phyloP scores from a whole-genome alignment of 1,140 invertebrate species.

The Trachelipus rathkii region DNA sequence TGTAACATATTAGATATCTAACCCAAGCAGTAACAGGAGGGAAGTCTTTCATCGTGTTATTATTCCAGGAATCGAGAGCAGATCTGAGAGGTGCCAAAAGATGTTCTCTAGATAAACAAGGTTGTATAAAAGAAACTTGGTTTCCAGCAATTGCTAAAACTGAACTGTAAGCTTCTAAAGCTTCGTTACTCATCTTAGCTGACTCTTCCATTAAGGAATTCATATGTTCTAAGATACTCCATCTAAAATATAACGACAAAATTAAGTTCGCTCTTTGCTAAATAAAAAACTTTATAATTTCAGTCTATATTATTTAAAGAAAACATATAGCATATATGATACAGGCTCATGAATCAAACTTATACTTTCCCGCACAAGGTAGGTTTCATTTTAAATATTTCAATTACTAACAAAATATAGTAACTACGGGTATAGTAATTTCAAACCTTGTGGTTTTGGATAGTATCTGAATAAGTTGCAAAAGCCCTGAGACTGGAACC shows the following conservation, averaged over 20 bases:
- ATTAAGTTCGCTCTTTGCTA: too few species aligned
- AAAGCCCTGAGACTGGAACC: constrained; percentile 37
- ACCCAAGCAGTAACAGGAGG: constrained; percentile 51
- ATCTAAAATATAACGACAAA: constrained; percentile 47
- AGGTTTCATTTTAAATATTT: too few species aligned
- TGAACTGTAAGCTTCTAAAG: constrained; percentile 40
- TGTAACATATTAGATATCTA: background rate
- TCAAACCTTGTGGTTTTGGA: constrained; percentile 34
- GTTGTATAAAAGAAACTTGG: constrained; percentile 51
- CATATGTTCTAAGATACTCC: constrained; percentile 57
- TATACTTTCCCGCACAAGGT: too few species aligned
- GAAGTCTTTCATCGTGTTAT: constrained; percentile 49
- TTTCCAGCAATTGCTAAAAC: constrained; percentile 40
- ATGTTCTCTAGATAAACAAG: constrained; percentile 52
- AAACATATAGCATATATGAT: too few species aligned
- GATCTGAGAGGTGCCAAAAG: constrained; percentile 51
- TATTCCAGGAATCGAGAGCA: constrained; percentile 53
- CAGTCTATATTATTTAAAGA: too few species aligned
- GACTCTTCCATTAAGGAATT: constrained; percentile 54
- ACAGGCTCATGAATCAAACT: too few species aligned
- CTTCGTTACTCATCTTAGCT: constrained; percentile 39
- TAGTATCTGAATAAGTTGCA: constrained; percentile 36
- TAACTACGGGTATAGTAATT: background rate
- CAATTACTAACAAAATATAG: constrained; percentile 1
- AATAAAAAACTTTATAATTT: too few species aligned